Evolutionary conservation across 2,797 vertebrate genomes (phyloP).

Genomic region (Acanthurus lineatus): DNA sequence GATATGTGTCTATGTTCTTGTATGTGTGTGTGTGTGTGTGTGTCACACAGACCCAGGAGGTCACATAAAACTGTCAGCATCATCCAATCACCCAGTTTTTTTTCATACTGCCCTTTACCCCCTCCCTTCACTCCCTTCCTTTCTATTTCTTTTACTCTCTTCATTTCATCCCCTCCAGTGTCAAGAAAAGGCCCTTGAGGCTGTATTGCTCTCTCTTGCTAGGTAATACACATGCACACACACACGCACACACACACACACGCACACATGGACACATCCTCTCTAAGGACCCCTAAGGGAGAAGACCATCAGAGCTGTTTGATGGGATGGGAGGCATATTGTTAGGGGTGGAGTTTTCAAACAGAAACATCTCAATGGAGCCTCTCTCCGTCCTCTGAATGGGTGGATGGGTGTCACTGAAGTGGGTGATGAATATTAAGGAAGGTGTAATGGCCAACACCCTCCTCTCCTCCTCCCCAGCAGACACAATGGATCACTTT

Average conservation of each 20-base stretch:
- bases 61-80: slow-evolving; percentile 70
- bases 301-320: slow-evolving; percentile 76
- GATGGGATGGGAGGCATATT: slow-evolving; percentile 67
- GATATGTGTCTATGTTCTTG: slow-evolving; percentile 27
- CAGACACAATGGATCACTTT: slow-evolving; percentile 8
- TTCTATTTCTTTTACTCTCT: slow-evolving; percentile 49
- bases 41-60: slow-evolving; percentile 42
- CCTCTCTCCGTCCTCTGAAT: slow-evolving; percentile 67
- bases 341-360: slow-evolving; percentile 74
- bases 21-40: not conserved
- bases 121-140: slow-evolving; percentile 36
- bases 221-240: slow-evolving; percentile 37
- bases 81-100: slow-evolving; percentile 56
- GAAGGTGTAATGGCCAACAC: slow-evolving; percentile 67
- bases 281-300: slow-evolving; percentile 70
- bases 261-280: slow-evolving; percentile 25
- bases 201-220: slow-evolving; percentile 60
- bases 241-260: slow-evolving; percentile 26
- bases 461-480: slow-evolving; percentile 58
- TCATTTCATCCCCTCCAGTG: slow-evolving; percentile 67
- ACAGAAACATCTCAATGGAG: slow-evolving; percentile 78
- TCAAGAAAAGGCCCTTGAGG: slow-evolving; percentile 77
- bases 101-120: slow-evolving; percentile 46
- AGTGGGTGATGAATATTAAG: slow-evolving; percentile 79
- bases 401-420: slow-evolving; percentile 40